Evolutionary conservation across 1,140 invertebrate species (phyloP).

Genomic region (Sinella curviseta): DNA sequence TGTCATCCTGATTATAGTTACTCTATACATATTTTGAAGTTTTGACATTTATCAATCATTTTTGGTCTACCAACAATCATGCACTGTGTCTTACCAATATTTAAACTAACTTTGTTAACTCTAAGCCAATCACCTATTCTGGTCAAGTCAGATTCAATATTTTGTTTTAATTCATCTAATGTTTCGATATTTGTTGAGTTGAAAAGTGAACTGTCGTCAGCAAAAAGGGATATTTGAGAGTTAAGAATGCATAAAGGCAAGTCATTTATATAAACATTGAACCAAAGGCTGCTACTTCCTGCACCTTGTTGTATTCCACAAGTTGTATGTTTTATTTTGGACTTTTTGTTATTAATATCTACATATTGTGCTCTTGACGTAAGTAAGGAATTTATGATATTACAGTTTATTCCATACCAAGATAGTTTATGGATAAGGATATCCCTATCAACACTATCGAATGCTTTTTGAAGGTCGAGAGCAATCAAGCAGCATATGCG

Average conservation of each 20-base stretch:
- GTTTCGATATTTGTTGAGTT: too few relatives aligned
- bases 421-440: slow-evolving; percentile 25
- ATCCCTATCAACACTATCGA: slow-evolving; percentile 11
- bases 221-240: slow-evolving; percentile 45
- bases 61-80: too few relatives aligned
- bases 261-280: slow-evolving; percentile 49
- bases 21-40: too few relatives aligned
- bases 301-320: slow-evolving; percentile 51
- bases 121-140: too few relatives aligned
- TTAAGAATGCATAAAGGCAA: slow-evolving; percentile 35
- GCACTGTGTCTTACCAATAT: too few relatives aligned
- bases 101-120: too few relatives aligned
- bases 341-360: not conserved
- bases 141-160: too few relatives aligned
- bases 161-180: too few relatives aligned
- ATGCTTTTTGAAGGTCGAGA: slow-evolving; percentile 34
- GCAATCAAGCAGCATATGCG: not conserved
- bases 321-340: not conserved
- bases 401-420: slow-evolving; percentile 31
- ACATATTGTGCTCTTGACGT: slow-evolving; percentile 24
- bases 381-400: slow-evolving; percentile 21
- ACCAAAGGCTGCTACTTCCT: slow-evolving; percentile 47
- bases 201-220: slow-evolving; percentile 53
- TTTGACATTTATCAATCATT: too few relatives aligned
- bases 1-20: too few relatives aligned